phyloP scores from a whole-genome alignment of 2,797 vertebrate species.

The Sus cebifrons region DNA sequence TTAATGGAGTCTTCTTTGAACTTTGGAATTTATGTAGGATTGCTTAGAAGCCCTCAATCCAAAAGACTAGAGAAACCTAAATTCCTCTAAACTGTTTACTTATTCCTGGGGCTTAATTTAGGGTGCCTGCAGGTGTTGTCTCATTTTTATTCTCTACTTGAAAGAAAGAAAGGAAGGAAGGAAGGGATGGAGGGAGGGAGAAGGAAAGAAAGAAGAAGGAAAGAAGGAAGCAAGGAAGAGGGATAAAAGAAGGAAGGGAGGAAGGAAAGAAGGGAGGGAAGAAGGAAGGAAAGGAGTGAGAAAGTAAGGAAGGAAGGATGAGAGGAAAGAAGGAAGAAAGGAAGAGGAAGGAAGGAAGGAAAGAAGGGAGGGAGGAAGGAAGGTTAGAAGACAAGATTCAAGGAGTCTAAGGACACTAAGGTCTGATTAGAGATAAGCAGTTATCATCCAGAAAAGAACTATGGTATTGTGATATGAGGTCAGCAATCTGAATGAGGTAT shows the following conservation, averaged over 20 bases:
- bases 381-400: background rate
- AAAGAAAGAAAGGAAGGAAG: background rate
- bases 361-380: rapidly evolving
- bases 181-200: background rate
- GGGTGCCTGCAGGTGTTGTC: background rate
- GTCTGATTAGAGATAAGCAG: background rate
- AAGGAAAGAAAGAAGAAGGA: rapidly evolving
- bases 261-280: background rate
- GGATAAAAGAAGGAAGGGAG: rapidly evolving
- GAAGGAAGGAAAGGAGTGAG: background rate
- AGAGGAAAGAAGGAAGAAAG: too few relatives aligned
- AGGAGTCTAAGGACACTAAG: background rate
- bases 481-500: background rate
- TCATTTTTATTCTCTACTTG: background rate
- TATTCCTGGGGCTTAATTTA: background rate
- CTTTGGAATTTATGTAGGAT: background rate
- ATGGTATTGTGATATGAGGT: too few relatives aligned
- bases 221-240: rapidly evolving
- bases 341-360: rapidly evolving
- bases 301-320: background rate
- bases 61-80: background rate
- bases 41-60: background rate
- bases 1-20: background rate
- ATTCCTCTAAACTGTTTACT: background rate
- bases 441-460: background rate